phyloP scores from a whole-genome alignment of 2,113 vertebrate genomes.

The Nannobrachium achirus region DNA sequence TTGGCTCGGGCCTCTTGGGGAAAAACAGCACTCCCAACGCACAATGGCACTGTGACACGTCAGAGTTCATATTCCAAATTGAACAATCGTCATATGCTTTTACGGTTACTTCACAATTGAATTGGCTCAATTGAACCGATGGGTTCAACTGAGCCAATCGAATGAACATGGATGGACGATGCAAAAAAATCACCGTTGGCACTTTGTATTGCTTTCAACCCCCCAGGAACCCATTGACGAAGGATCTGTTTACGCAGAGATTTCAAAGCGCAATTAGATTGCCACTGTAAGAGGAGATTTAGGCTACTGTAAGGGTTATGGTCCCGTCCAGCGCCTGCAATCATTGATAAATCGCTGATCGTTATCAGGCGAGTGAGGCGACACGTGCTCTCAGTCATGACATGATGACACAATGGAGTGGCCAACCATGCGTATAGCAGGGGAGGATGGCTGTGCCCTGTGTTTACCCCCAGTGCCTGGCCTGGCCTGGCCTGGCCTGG shows the following conservation, averaged over 20 bases:
- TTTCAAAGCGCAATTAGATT: constrained; percentile 45
- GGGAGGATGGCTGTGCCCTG: constrained; percentile 24
- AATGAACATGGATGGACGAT: constrained; percentile 26
- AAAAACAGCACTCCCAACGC: too few species aligned
- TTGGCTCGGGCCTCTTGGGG: too few species aligned
- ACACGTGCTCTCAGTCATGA: constrained; percentile 36
- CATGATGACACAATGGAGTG: constrained; percentile 33
- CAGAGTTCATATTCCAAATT: too few species aligned
- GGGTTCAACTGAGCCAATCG: constrained; percentile 40
- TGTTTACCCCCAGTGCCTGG: constrained; percentile 18
- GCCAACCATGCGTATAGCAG: neutral
- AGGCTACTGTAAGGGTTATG: constrained; percentile 14
- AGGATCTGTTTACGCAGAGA: constrained; percentile 51
- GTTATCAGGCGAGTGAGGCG: constrained; percentile 25
- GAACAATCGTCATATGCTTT: too few species aligned
- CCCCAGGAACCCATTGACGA: neutral
- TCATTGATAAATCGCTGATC: constrained; percentile 16
- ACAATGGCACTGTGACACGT: too few species aligned
- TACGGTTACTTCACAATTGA: constrained; percentile 34
- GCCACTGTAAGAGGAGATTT: constrained; percentile 49
- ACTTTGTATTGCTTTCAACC: neutral
- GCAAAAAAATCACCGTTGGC: constrained; percentile 34
- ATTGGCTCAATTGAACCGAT: constrained; percentile 11
- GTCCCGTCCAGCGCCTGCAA: constrained; percentile 1
- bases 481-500: constrained; percentile 19